Percentiles rank a stretch among this genome's conserved stretches.
phyloP scores from a whole-genome alignment of 30 jellyfish, hydroid and myxozoan genomes.

The Sanderia malayensis region DNA sequence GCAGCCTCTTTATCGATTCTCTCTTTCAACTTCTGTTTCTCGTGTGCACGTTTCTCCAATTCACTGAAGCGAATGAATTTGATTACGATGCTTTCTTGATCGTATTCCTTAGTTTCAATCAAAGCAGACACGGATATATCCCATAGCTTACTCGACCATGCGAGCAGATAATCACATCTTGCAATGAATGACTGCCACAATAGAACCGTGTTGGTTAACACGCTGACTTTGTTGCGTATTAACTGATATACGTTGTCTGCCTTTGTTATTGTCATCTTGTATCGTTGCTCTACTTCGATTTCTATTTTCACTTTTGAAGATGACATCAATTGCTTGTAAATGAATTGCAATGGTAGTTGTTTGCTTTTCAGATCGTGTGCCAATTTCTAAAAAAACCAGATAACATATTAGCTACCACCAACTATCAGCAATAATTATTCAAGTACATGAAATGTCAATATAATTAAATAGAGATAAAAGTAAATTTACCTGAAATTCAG shows the following conservation, averaged over 20 bases:
- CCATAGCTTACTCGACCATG: slow-evolving; percentile 63
- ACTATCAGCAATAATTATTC: no score
- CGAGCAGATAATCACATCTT: slow-evolving; percentile 58
- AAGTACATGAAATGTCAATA: no score
- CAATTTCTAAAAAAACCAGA: slow-evolving; percentile 44
- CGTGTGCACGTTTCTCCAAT: slow-evolving; percentile 64
- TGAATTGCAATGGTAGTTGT: slow-evolving; percentile 68
- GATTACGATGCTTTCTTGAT: slow-evolving; percentile 69
- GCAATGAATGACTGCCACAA: slow-evolving; percentile 66
- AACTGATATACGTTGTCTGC: slow-evolving; percentile 58
- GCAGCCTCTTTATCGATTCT: slow-evolving; percentile 63
- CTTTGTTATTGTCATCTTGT: slow-evolving; percentile 20
- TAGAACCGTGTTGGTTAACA: slow-evolving; percentile 38
- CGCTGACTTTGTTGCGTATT: slow-evolving; percentile 32
- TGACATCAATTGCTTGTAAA: slow-evolving; percentile 44
- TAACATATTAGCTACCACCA: not conserved
- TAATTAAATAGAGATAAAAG: no score
- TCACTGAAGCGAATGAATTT: slow-evolving; percentile 77
- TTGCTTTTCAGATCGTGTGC: slow-evolving; percentile 61
- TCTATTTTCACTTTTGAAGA: not conserved
- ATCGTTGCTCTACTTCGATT: slow-evolving; percentile 33
- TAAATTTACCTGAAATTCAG: slow-evolving; percentile 44
- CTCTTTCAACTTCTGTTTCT: slow-evolving; percentile 63
- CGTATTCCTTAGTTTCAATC: slow-evolving; percentile 38
- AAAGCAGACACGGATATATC: slow-evolving; percentile 15